Evolutionary conservation across 2,888 invertebrate genomes (phyloP).

Genomic region (Oscheius sp.): DNA sequence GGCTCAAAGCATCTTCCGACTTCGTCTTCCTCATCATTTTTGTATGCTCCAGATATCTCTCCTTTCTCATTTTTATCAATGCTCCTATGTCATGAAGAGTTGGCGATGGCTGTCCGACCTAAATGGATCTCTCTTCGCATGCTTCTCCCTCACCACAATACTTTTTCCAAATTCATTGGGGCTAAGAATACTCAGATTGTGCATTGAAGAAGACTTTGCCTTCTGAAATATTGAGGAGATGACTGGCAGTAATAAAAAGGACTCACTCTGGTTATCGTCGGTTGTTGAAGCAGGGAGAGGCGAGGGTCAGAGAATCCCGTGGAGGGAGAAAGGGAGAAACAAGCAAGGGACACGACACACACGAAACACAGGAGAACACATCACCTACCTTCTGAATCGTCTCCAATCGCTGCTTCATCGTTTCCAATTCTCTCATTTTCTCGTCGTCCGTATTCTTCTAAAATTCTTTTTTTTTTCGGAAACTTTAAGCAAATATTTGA

Average conservation of each 20-base stretch:
- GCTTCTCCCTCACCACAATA: constrained; percentile 18
- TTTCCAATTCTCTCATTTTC: constrained; percentile 63
- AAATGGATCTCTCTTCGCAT: background rate
- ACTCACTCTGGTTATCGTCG: constrained; percentile 19
- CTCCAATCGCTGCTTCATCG: constrained; percentile 64
- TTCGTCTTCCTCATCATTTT: constrained; percentile 16
- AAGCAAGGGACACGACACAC: constrained; percentile 36
- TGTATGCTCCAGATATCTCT: constrained; percentile 44
- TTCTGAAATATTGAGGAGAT: constrained; percentile 18
- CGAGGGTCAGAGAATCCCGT: constrained; percentile 17
- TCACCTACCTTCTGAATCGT: constrained; percentile 66
- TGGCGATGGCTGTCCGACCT: constrained; percentile 39
- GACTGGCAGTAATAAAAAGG: background rate
- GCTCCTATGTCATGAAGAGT: constrained; percentile 51
- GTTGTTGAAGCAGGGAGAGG: constrained; percentile 24
- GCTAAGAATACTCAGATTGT: constrained; percentile 34
- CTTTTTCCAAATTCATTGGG: constrained; percentile 32
- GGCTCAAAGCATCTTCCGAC: constrained; percentile 16
- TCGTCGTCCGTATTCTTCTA: constrained; percentile 55
- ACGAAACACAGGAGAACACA: constrained; percentile 33
- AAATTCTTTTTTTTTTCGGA: constrained; percentile 6
- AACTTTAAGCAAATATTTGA: constrained; percentile 8
- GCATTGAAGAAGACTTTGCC: constrained; percentile 43
- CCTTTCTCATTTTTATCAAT: constrained; percentile 55
- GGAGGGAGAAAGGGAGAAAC: constrained; percentile 28